phyloP scores from a whole-genome alignment of 2,888 invertebrate species.

The Biston betularia region DNA sequence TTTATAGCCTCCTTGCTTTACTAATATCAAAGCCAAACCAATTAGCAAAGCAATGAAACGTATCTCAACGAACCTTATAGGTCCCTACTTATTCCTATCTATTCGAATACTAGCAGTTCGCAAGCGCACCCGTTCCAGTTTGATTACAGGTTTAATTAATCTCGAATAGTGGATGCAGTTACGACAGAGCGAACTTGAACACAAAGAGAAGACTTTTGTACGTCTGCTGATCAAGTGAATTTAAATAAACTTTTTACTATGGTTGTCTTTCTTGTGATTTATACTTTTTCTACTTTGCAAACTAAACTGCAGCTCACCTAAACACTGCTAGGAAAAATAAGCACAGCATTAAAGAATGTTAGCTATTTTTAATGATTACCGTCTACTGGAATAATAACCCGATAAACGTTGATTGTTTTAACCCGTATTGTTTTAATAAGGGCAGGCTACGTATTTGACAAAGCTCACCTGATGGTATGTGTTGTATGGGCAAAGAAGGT shows the following conservation, averaged over 20 bases:
- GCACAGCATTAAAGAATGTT: neutral
- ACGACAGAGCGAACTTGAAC: conserved; percentile 11
- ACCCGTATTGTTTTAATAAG: too few species aligned
- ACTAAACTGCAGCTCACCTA: neutral
- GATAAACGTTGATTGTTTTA: too few species aligned
- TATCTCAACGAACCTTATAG: neutral
- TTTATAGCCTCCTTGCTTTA: neutral
- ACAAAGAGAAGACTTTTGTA: neutral
- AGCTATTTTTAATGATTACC: too few species aligned
- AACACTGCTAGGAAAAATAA: too few species aligned
- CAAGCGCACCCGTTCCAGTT: conserved; percentile 14
- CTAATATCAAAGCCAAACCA: neutral
- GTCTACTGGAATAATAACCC: too few species aligned
- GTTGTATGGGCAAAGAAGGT: too few species aligned
- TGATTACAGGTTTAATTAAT: conserved; percentile 51
- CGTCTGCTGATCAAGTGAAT: neutral
- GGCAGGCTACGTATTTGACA: too few species aligned
- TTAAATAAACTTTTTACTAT: neutral
- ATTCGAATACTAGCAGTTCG: neutral
- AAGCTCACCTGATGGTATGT: too few species aligned
- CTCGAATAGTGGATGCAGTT: conserved; percentile 29
- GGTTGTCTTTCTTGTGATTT: neutral
- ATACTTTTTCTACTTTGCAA: neutral
- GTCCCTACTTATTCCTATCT: neutral
- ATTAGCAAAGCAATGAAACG: neutral